Percentiles rank a stretch among this genome's conserved stretches.
These are phyloP conservation scores for Alviniconcha marisindica DNA, from an alignment of 1,140 invertebrate species.

Conservation along the genomic window DNA sequence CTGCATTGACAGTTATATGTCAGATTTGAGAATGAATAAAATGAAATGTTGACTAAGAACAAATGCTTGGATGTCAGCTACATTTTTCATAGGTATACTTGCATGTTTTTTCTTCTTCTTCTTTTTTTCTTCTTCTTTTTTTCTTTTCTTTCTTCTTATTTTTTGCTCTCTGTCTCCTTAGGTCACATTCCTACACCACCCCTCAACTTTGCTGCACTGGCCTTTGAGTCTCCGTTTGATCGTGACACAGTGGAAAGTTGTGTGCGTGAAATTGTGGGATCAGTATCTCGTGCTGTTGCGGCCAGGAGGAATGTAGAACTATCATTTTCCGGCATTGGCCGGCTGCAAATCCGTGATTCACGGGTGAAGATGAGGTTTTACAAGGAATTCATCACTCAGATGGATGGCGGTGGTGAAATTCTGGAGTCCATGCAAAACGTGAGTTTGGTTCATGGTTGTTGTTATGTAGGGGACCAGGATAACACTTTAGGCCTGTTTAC, in stretches of 20 bases:
- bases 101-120: constrained; percentile 44
- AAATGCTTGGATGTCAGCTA: too few species aligned
- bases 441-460: constrained; percentile 54
- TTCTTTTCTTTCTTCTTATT: too few species aligned
- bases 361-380: constrained; percentile 76
- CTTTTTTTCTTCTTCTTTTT: too few species aligned
- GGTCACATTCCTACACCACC: constrained; percentile 73
- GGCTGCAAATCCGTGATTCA: constrained; percentile 69
- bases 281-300: constrained; percentile 66
- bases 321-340: constrained; percentile 72
- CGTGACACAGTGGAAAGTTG: constrained; percentile 74
- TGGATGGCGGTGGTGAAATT: constrained; percentile 73
- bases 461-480: too few species aligned
- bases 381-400: constrained; percentile 74
- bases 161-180: too few species aligned
- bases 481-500: too few species aligned
- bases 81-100: too few species aligned
- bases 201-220: constrained; percentile 73
- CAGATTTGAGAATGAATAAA: too few species aligned
- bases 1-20: too few species aligned
- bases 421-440: constrained; percentile 73
- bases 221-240: constrained; percentile 73
- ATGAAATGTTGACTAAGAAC: too few species aligned
- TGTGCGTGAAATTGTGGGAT: constrained; percentile 72
- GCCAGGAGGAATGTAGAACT: constrained; percentile 73